A percentile compares a stretch with the other conserved stretches of the same genome.
Conservation (phyloP, 2,113 vertebrate species). For the Cinclus cinclus region DNA sequence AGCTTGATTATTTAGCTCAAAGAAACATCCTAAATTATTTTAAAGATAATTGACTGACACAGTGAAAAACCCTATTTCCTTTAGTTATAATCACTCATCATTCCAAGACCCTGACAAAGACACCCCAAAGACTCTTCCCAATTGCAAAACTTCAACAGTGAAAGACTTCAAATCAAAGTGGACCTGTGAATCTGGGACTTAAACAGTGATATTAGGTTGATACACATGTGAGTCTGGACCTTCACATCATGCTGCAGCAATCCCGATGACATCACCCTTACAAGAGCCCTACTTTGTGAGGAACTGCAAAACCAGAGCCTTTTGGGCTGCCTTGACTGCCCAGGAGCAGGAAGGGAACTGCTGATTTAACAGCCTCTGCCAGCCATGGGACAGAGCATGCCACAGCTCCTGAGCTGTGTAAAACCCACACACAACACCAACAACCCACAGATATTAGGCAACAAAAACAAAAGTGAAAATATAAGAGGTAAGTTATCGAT, state of each 20-base stretch:
- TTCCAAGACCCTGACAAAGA: background rate
- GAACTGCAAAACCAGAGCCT: background rate
- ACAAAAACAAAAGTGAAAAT: conserved; percentile 13
- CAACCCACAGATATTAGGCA: background rate
- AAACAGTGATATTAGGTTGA: background rate
- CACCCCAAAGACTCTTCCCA: background rate
- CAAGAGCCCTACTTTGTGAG: background rate
- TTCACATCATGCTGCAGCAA: background rate
- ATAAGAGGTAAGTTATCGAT: background rate
- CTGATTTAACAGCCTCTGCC: background rate
- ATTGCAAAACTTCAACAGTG: background rate
- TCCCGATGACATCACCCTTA: background rate
- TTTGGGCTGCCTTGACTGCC: background rate
- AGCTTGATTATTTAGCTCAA: background rate
- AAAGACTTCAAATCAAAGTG: background rate
- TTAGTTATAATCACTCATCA: background rate
- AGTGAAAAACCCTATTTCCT: background rate
- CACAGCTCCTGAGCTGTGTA: background rate
- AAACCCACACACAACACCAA: fast-evolving
- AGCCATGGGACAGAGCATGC: background rate
- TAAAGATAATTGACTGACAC: background rate
- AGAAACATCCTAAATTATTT: background rate
- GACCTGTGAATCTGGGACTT: background rate
- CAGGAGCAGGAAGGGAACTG: background rate
- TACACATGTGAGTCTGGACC: background rate